Evolutionary conservation across 2,113 vertebrate genomes (phyloP).

Genomic region (Guaruba guarouba): DNA sequence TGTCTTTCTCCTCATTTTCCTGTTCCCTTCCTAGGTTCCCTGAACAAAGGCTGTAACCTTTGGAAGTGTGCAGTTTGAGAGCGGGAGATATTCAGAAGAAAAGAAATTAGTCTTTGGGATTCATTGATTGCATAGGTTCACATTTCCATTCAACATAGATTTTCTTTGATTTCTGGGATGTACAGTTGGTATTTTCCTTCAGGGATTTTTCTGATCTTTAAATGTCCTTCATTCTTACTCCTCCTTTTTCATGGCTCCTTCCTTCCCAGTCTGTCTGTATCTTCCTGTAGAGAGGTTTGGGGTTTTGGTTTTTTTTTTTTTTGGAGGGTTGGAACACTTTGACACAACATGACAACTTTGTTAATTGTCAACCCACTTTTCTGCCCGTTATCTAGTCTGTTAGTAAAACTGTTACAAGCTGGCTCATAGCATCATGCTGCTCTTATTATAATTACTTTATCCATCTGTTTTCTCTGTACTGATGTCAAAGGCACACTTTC

Average conservation of each 20-base stretch:
- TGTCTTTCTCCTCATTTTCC: not conserved
- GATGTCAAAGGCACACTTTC: conserved; percentile 33
- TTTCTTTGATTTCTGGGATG: not conserved
- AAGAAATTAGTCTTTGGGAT: not conserved
- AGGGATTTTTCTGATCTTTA: not conserved
- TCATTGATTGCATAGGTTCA: not conserved
- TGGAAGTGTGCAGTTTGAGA: not conserved
- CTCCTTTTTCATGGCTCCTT: not conserved
- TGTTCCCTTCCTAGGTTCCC: not conserved
- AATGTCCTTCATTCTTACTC: not conserved
- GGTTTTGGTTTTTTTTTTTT: not conserved
- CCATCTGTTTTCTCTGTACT: conserved; percentile 16
- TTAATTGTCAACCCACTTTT: not conserved
- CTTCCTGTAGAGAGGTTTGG: not conserved
- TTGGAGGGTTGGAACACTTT: not conserved
- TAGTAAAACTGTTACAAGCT: conserved; percentile 17
- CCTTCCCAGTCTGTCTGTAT: not conserved
- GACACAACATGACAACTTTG: not conserved
- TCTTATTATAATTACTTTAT: not conserved
- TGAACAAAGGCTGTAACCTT: not conserved
- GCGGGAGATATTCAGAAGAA: not conserved
- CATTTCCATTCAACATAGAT: not conserved
- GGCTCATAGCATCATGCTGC: not conserved
- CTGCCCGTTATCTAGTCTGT: not conserved
- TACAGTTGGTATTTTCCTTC: not conserved